Evolutionary conservation across 2,797 vertebrate species (phyloP).

Genomic region (Anguilla marmorata): DNA sequence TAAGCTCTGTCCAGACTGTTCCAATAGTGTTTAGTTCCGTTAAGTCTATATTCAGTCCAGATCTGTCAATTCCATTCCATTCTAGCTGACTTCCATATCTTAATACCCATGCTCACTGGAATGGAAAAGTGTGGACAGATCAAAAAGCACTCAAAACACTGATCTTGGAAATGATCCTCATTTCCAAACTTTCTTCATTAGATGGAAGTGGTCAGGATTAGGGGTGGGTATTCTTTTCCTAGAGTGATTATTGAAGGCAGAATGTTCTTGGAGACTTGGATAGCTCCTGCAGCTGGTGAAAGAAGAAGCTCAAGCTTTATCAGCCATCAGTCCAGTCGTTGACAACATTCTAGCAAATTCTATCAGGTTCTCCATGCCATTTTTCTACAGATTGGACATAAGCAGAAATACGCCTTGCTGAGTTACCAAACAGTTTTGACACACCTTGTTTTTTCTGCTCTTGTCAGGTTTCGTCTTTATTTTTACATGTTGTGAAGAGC

Average conservation of each 20-base stretch:
- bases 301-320: conserved; percentile 12
- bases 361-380: conserved; percentile 7
- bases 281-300: not conserved
- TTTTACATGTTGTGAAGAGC: conserved; percentile 11
- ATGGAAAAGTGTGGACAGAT: not conserved
- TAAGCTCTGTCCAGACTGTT: conserved; percentile 3
- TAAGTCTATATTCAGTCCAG: not conserved
- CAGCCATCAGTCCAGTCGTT: not conserved
- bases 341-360: conserved; percentile 20
- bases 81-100: not conserved
- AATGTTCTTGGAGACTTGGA: conserved; percentile 3
- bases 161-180: not conserved
- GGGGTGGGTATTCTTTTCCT: not conserved
- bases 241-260: not conserved
- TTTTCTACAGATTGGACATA: conserved; percentile 19
- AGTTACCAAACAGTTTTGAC: conserved; percentile 29
- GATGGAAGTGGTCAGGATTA: not conserved
- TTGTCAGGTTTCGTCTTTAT: conserved; percentile 4
- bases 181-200: not conserved
- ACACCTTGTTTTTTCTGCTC: conserved; percentile 21
- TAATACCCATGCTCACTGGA: not conserved
- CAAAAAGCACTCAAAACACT: not conserved
- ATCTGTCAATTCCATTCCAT: conserved; percentile 11
- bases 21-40: not conserved
- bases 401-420: conserved; percentile 29